Evolutionary conservation across 1,140 invertebrate species (phyloP).

Genomic region (Scaptomyza graminum): DNA sequence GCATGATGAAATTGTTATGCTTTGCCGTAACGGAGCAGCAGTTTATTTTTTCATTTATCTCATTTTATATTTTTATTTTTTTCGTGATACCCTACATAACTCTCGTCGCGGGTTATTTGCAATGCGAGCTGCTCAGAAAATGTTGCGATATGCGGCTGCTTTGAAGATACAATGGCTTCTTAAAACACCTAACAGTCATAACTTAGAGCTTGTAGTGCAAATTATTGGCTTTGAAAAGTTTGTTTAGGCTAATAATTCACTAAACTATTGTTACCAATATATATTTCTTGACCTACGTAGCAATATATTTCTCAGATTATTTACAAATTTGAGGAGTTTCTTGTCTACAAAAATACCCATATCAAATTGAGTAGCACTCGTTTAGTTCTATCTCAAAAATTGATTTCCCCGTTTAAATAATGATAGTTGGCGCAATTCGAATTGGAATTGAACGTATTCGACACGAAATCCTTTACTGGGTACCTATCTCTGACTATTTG

Average conservation of each 20-base stretch:
- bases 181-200: too few relatives aligned
- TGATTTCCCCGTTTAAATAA: not conserved
- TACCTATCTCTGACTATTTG: constrained; percentile 13
- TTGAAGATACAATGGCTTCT: not conserved
- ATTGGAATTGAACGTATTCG: constrained; percentile 4
- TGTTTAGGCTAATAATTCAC: too few relatives aligned
- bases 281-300: too few relatives aligned
- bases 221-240: not conserved
- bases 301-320: too few relatives aligned
- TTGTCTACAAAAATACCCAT: too few relatives aligned
- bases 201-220: not conserved
- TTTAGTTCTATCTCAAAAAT: not conserved
- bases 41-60: constrained; percentile 21
- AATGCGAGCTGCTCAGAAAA: not conserved
- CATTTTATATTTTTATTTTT: constrained; percentile 7
- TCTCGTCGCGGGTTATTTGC: constrained; percentile 1
- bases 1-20: constrained; percentile 80
- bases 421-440: not conserved
- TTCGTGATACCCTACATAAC: constrained; percentile 6
- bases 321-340: too few relatives aligned
- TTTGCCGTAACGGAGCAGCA: constrained; percentile 66
- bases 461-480: constrained; percentile 2
- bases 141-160: not conserved
- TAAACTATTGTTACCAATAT: too few relatives aligned
- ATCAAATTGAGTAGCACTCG: not conserved